Base-by-base conservation (phyloP, 2,797 vertebrate genomes). In the Acanthornis magna region DNA sequence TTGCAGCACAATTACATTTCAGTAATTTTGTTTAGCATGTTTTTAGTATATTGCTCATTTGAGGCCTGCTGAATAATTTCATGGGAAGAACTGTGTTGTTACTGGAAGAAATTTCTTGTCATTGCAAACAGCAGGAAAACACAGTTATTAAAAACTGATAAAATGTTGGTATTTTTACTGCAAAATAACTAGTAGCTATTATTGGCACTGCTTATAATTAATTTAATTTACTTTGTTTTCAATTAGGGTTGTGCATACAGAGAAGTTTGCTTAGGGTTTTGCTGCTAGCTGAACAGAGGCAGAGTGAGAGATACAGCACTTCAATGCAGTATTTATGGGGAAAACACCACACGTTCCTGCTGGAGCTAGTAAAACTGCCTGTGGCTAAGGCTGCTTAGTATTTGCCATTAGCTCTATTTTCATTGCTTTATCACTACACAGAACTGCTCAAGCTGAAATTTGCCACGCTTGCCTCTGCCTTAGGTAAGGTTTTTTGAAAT, bases 141-240 rank as follows among this genome's bases (percentile, higher is more conserved):
- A 88, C 32, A 86, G 88, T 93, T 96, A 96, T 97, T 97, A 97
- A 97, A 97, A 97, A 63, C 62, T 91, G 80, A 90, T 80, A 96
- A 96, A 97, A 96, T 95, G 93, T 68, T 71, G 85, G 32, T 96
- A 89, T 97, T 97, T 97, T 97, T 96, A 96, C 92, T 94, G 92
- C 96, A 97, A 97, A 97, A 96, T 96, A 97, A 97, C 96, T 96
- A 93, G 95, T 88, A 96, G 83, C 77, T 95, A 91, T 97, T 97
- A 97, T 95, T 94, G 80, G 91, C 10, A 30, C 95, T 96, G 45
- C 85, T 97, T 96, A 92, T 74, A 93, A 92, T 95, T 96, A 3
- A 87, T 92, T 96, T 83, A 67, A 91, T 96, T 94, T 96, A 91
- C 95, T 97, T 97, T 96, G 53, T 91, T 97, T 97, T 97, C 97